A percentile compares a stretch with the other conserved stretches of the same genome.
Evolutionary conservation across 2,888 invertebrate genomes (phyloP).

Genomic region (Tetragnatha montana): DNA sequence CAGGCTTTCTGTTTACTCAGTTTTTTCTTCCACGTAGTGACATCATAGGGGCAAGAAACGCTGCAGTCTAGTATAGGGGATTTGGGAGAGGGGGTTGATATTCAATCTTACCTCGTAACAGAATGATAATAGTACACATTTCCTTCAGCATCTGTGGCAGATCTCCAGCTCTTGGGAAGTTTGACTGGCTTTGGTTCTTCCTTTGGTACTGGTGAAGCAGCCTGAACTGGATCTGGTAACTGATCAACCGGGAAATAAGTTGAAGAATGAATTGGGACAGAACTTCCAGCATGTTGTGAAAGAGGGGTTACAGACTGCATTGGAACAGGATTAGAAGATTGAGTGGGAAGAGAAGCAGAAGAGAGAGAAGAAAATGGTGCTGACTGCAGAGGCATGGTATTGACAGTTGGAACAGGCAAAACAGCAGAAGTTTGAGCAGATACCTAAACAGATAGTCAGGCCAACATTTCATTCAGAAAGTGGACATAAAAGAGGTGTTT

Average conservation of each 20-base stretch:
- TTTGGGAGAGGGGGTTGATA: no score
- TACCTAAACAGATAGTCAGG: slow-evolving; percentile 4
- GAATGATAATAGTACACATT: slow-evolving; percentile 93
- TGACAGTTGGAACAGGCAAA: slow-evolving; percentile 5
- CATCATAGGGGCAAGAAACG: no score
- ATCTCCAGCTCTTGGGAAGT: slow-evolving; percentile 83
- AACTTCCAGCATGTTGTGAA: background rate
- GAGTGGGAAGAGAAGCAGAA: slow-evolving; percentile 11
- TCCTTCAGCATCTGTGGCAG: slow-evolving; percentile 87
- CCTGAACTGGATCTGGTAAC: background rate
- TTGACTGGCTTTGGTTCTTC: slow-evolving; percentile 50
- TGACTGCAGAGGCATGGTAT: slow-evolving; percentile 6
- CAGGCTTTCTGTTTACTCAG: no score
- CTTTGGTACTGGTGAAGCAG: slow-evolving; percentile 6
- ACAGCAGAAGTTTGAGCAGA: slow-evolving; percentile 12
- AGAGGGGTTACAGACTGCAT: background rate
- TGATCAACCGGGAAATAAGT: slow-evolving; percentile 1
- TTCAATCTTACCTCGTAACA: slow-evolving; percentile 74
- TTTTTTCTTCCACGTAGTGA: no score
- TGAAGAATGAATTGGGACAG: slow-evolving; percentile 12
- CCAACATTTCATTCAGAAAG: background rate
- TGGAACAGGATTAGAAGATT: background rate
- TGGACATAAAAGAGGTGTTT: background rate
- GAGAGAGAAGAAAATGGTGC: slow-evolving; percentile 15
- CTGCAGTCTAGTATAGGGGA: no score